Conservation (phyloP, 2,113 vertebrate species). For the Tapirus terrestris region DNA sequence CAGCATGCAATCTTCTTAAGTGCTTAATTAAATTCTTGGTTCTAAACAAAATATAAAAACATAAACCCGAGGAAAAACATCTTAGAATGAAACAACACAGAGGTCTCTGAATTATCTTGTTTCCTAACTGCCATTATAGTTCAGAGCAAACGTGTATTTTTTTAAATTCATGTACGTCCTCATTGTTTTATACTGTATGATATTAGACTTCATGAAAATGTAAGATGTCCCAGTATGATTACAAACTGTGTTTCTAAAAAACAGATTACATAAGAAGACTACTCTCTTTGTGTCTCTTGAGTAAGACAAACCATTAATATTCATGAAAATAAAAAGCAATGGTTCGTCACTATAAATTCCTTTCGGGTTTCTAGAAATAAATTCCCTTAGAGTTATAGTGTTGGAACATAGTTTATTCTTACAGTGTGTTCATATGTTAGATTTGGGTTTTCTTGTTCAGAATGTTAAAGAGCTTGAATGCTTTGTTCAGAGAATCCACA, state of each 20-base stretch:
- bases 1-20: background rate
- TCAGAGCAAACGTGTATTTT: background rate
- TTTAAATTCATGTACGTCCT: background rate
- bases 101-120: background rate
- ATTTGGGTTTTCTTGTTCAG: conserved; percentile 70
- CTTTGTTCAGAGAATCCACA: conserved; percentile 72
- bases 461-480: conserved; percentile 80
- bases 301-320: conserved; percentile 70
- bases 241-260: conserved; percentile 38
- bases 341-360: conserved; percentile 64
- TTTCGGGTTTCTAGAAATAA: conserved; percentile 61
- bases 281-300: conserved; percentile 65
- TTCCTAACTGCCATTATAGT: background rate
- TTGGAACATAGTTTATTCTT: conserved; percentile 78
- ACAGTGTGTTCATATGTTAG: conserved; percentile 78
- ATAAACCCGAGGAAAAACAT: background rate
- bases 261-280: conserved; percentile 11
- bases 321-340: conserved; percentile 69
- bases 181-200: background rate
- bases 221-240: background rate
- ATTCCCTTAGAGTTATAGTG: conserved; percentile 64
- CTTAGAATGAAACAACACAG: background rate
- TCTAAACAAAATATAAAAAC: conserved; percentile 38
- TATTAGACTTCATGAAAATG: background rate
- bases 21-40: background rate